Evolutionary conservation across 2,797 vertebrate genomes (phyloP), one percentile per base, ranked within the genome.

Genomic region (Microtus obscurus): DNA sequence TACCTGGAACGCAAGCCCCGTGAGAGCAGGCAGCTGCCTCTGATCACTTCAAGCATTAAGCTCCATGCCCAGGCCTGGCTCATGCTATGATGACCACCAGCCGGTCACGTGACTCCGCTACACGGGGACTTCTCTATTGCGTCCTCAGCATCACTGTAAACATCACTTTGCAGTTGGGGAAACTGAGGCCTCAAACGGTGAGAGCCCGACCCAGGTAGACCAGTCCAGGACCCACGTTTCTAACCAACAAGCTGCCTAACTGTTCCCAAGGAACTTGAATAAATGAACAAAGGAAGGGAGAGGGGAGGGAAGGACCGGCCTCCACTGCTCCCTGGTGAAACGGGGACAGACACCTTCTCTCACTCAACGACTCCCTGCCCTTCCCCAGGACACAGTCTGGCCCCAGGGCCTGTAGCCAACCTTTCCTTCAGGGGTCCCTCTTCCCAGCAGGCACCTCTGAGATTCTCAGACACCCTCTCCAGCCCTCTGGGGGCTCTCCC

Each of bases 81-180:
- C 0, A 1, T n/a, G 27, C 74, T 21, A 0, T 0, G 0, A 19
- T 1, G 6, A 56, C 31, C 51, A 12, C 16, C 23, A 25, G 34
- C 29, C 0, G 3, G 21, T 37, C 16, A 0, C n/a, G 31, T 1
- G 6, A 10, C 29, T 69, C 31, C 5, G 0, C 25, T 11, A 4
- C 17, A 0, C 0, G 3, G 2, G 51, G 37, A 19, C 45, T 34
- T 37, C 37, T 56, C 27, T 2, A 21, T 2, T 5, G 25, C 5
- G 19, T 7, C 27, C 40, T 65, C 27, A 1, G 48, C 7, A 53
- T 25, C 16, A 53, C 65, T 5, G 14, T 34, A 25, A 61, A 31
- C 71, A 69, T n/a, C 82, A 48, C 16, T 45, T 40, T 3, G 3
- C 1, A 9, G 31, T 6, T 40, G 23, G 59, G 67, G 82, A 89